A percentile compares a stretch with the other conserved stretches of the same genome.
Evolutionary conservation across 2,888 invertebrate species (phyloP).

Genomic region (Isotomurus palustris): DNA sequence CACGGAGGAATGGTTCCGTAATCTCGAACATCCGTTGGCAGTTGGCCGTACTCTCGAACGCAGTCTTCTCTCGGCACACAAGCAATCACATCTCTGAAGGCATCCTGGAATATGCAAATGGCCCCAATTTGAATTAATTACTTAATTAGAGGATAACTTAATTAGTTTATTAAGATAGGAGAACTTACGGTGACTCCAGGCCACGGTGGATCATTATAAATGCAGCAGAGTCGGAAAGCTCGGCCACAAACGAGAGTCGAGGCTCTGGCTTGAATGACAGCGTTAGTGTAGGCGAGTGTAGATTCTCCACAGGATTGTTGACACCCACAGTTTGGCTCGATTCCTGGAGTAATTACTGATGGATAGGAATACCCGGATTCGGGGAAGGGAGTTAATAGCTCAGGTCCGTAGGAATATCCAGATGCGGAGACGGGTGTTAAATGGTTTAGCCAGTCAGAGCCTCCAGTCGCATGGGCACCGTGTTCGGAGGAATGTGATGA

Average conservation of each 20-base stretch:
- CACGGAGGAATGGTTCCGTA: constrained; percentile 41
- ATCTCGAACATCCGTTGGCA: constrained; percentile 33
- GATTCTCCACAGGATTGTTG: constrained; percentile 18
- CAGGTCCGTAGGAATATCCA: neutral
- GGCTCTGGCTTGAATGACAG: constrained; percentile 5
- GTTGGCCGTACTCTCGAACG: constrained; percentile 28
- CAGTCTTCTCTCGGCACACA: constrained; percentile 40
- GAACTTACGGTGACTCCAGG: constrained; percentile 38
- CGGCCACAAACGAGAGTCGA: constrained; percentile 31
- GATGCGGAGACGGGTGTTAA: no score
- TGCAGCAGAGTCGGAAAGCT: constrained; percentile 28
- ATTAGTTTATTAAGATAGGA: neutral
- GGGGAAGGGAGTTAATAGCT: neutral
- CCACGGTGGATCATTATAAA: constrained; percentile 35
- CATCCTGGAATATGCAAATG: constrained; percentile 29
- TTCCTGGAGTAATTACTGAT: neutral
- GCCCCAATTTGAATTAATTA: neutral
- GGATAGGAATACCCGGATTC: neutral
- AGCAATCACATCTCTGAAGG: constrained; percentile 18
- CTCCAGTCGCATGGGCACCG: neutral
- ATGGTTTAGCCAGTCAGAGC: neutral
- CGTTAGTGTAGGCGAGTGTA: constrained; percentile 9
- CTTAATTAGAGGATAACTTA: neutral
- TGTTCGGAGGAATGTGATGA: neutral
- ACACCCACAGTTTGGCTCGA: constrained; percentile 36